A percentile compares a stretch with the other conserved stretches of the same genome.
Conservation (phyloP, 2,113 vertebrate genomes). For the Pteruthius melanotis region DNA sequence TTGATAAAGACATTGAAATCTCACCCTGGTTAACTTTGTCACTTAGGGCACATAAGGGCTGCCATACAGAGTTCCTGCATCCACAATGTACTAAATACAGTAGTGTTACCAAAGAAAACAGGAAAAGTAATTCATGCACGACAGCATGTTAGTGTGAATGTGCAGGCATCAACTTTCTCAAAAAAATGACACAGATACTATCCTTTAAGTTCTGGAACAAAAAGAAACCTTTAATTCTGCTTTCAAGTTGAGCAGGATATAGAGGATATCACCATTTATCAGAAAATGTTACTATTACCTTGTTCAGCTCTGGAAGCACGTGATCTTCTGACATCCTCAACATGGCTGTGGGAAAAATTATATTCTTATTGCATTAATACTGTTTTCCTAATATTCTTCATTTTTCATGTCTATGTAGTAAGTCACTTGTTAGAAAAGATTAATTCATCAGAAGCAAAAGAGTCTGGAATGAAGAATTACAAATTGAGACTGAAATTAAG, state of each 20-base stretch:
- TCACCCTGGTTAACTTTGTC: not conserved
- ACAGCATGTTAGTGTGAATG: not conserved
- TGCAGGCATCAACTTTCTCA: not conserved
- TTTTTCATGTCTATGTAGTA: not conserved
- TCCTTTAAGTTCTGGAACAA: not conserved
- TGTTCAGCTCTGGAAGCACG: constrained; percentile 93
- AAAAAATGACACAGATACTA: not conserved
- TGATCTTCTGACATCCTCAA: constrained; percentile 97
- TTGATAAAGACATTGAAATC: not conserved
- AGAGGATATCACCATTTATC: not conserved
- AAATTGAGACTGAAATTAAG: not conserved
- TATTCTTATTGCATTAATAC: not conserved
- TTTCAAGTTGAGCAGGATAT: not conserved
- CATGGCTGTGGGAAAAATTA: constrained; percentile 81
- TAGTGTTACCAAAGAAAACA: not conserved
- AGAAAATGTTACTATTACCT: constrained; percentile 73
- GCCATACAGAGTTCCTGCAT: not conserved
- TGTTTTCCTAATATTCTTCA: not conserved
- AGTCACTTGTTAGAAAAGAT: not conserved
- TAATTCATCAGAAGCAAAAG: not conserved
- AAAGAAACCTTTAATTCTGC: not conserved
- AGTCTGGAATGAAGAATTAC: not conserved
- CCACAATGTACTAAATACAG: not conserved
- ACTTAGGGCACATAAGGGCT: not conserved
- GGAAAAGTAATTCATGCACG: not conserved